Base-by-base conservation (phyloP, 2,888 invertebrate genomes). In the Cheiracanthium punctorium region DNA sequence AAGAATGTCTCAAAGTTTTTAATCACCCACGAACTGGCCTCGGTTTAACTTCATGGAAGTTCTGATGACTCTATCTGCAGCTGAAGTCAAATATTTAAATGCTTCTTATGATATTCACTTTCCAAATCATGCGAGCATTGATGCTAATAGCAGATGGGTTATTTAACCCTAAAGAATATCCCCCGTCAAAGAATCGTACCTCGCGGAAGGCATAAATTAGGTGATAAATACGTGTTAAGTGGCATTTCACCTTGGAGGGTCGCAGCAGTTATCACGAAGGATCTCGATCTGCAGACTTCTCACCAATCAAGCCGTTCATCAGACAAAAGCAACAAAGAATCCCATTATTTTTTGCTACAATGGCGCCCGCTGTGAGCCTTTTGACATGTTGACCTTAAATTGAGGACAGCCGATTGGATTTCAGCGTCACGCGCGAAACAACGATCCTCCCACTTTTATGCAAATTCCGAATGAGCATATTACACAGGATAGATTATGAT, bases 371-470 rank as follows among this genome's bases (percentile, higher is more conserved):
- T 43, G 43, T 29, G 48, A n/a, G 75, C 43, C 75, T 29, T 33
- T 70, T 79, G 77, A 72, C 73, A 73, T 67, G 71, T 33, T 84
- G 82, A 84, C 82, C 82, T 72, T 71, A 84, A 67, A 84, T 84
- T 48, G 72, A 67, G 70, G 72, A 77, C 82, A 73, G 48, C 67
- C 65, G 82, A 84, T 84, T 84, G 82, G 82, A 48, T 77, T 48
- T 43, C 72, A 77, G 17, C 82, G 67, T 84, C 82, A 84, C 82
- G 82, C 69, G 30, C 77, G 67, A 30, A 71, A 71, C 70, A 69
- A 71, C 58, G 74, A 20, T 37, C 72, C 82, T 77, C 82, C 82
- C 72, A 84, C 73, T 84, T 84, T 84, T 84, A 84, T 84, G 82
- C 73, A 77, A 84, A 84, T 84, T 20, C 28, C 14, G 67, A 69